Percentiles rank a stretch among this genome's conserved stretches.
These are phyloP conservation scores for Nasonia longicornis DNA, from an alignment of 1,140 invertebrate genomes.

Conservation along the genomic window DNA sequence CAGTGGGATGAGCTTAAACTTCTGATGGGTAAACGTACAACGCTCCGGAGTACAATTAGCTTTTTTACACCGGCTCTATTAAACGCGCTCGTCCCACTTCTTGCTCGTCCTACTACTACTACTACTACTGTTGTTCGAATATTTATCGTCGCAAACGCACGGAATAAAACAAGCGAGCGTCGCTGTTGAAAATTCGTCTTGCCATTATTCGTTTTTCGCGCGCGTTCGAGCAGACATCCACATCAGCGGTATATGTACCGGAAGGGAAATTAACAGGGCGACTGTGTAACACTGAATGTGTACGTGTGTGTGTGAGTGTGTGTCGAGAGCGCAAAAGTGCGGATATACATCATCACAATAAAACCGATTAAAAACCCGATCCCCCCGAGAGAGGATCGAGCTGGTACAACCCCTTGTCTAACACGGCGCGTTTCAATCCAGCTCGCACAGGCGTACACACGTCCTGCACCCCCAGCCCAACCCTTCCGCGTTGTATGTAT, in stretches of 20 bases:
- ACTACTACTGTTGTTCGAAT: background rate
- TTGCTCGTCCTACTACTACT: background rate
- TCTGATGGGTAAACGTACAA: constrained; percentile 44
- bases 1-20: constrained; percentile 33
- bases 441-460: background rate
- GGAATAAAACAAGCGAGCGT: no score
- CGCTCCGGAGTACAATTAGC: constrained; percentile 37
- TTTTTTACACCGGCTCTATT: constrained; percentile 17
- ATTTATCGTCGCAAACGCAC: no score
- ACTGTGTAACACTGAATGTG: background rate
- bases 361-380: constrained; percentile 41
- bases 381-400: background rate
- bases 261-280: constrained; percentile 4
- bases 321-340: background rate
- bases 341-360: background rate
- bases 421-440: constrained; percentile 2
- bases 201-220: no score
- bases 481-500: background rate
- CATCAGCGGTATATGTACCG: background rate
- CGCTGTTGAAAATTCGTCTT: no score
- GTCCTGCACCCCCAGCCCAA: background rate
- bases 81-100: background rate
- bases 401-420: constrained; percentile 19
- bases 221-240: background rate
- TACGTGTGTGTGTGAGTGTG: background rate